phyloP scores from a whole-genome alignment of 2,113 vertebrate genomes.

The Gracilinanus agilis region DNA sequence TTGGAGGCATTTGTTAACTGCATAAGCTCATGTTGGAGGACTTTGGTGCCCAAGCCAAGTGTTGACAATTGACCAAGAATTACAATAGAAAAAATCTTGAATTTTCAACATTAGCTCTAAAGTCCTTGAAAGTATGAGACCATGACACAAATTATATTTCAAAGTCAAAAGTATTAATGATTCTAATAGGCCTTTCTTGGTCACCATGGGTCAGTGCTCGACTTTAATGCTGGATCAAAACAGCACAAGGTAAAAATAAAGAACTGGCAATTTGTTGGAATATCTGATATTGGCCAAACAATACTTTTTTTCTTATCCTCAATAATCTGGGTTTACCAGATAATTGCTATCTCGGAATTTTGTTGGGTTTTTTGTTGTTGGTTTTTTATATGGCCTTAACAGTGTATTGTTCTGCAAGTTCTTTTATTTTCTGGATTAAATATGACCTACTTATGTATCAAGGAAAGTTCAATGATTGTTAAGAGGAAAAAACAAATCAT shows the following conservation, averaged over 20 bases:
- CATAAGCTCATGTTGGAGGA: constrained; percentile 58
- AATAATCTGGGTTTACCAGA: constrained; percentile 32
- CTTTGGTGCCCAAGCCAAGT: constrained; percentile 54
- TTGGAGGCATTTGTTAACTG: constrained; percentile 63
- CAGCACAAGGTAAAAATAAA: constrained; percentile 20
- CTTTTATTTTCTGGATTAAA: constrained; percentile 22
- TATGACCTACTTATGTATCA: constrained; percentile 14
- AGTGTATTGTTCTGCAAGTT: not conserved
- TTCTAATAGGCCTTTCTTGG: constrained; percentile 71
- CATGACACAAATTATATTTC: constrained; percentile 54
- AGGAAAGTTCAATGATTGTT: constrained; percentile 53
- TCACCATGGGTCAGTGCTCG: constrained; percentile 55
- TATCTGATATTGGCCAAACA: constrained; percentile 14
- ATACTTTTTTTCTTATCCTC: constrained; percentile 9
- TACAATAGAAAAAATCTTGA: constrained; percentile 59
- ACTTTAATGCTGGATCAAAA: constrained; percentile 50
- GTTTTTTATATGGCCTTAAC: constrained; percentile 14
- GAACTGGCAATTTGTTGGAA: not conserved
- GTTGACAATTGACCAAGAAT: constrained; percentile 68
- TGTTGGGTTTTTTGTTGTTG: not conserved
- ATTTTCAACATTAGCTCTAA: constrained; percentile 67
- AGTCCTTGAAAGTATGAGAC: constrained; percentile 60
- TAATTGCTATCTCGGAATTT: constrained; percentile 34
- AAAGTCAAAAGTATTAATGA: constrained; percentile 57
- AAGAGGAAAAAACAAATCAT: constrained; percentile 57